Conservation (phyloP, 2,797 vertebrate species). For the Dipus sagitta region DNA sequence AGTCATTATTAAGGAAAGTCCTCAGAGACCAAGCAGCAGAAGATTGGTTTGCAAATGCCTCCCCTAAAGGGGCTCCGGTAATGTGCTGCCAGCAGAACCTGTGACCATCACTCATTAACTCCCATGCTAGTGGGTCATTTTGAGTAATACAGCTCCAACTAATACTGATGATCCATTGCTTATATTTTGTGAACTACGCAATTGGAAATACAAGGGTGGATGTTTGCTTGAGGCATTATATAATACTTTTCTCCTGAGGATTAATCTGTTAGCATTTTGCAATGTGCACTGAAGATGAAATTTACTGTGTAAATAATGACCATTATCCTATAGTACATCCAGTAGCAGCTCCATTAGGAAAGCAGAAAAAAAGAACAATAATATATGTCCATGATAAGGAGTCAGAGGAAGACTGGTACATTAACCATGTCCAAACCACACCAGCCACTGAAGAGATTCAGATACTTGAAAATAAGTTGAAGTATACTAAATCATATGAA, state of each 20-base stretch:
- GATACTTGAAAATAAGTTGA: conserved; percentile 10
- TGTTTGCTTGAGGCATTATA: conserved; percentile 72
- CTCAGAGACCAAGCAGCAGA: conserved; percentile 64
- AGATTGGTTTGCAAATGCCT: conserved; percentile 76
- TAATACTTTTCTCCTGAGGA: conserved; percentile 67
- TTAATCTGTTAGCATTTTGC: conserved; percentile 73
- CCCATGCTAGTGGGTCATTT: conserved; percentile 60
- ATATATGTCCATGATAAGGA: conserved; percentile 52
- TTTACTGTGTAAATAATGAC: conserved; percentile 78
- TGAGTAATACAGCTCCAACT: conserved; percentile 39
- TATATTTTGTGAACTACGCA: conserved; percentile 70
- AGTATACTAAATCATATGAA: conserved; percentile 32
- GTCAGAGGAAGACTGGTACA: neutral
- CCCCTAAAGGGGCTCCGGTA: conserved; percentile 34
- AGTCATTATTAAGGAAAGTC: conserved; percentile 75
- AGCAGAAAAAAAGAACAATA: neutral
- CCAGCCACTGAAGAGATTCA: neutral
- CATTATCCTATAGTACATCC: conserved; percentile 66
- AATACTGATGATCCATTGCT: conserved; percentile 68
- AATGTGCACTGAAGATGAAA: conserved; percentile 73
- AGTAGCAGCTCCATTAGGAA: conserved; percentile 62
- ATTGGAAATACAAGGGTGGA: conserved; percentile 73
- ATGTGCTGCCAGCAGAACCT: conserved; percentile 64
- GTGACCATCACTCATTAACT: conserved; percentile 70
- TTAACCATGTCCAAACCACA: neutral